phyloP scores from a whole-genome alignment of 2,888 invertebrate species.

The Leptinotarsa rubiginosa region DNA sequence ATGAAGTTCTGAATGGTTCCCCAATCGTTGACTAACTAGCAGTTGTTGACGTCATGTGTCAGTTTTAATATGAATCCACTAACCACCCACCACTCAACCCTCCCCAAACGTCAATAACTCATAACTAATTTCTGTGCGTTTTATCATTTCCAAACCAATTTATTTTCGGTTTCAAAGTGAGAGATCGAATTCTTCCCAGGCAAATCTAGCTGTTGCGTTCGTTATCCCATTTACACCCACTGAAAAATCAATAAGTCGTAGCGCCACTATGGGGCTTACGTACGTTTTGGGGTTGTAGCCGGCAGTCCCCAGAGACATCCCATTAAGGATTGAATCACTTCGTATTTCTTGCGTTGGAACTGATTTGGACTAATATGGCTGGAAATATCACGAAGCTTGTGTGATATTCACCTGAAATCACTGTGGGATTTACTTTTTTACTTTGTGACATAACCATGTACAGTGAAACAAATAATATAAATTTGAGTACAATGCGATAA shows the following conservation, averaged over 20 bases:
- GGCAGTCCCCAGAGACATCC: neutral
- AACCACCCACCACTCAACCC: neutral
- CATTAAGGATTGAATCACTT: neutral
- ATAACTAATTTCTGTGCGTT: neutral
- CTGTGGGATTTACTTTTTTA: too few relatives aligned
- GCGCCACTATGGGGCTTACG: conserved; percentile 30
- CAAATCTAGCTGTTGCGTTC: conserved; percentile 14
- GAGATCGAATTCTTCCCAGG: conserved; percentile 11
- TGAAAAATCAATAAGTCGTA: conserved; percentile 30
- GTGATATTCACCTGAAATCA: neutral
- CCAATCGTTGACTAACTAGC: too few relatives aligned
- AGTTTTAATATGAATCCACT: too few relatives aligned
- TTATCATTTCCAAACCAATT: conserved; percentile 7
- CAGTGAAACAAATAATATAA: too few relatives aligned
- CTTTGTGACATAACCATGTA: too few relatives aligned
- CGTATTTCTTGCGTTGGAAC: neutral
- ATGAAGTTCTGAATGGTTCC: too few relatives aligned
- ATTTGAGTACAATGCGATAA: too few relatives aligned
- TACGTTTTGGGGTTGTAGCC: conserved; percentile 17
- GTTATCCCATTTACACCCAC: conserved; percentile 27
- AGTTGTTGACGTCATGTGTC: too few relatives aligned
- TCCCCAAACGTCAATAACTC: neutral
- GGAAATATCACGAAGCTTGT: neutral
- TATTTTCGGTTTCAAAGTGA: neutral
- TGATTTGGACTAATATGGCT: neutral